A percentile compares a stretch with the other conserved stretches of the same genome.
Conservation (phyloP, 2,113 vertebrate species). For the Gila orcuttii region DNA sequence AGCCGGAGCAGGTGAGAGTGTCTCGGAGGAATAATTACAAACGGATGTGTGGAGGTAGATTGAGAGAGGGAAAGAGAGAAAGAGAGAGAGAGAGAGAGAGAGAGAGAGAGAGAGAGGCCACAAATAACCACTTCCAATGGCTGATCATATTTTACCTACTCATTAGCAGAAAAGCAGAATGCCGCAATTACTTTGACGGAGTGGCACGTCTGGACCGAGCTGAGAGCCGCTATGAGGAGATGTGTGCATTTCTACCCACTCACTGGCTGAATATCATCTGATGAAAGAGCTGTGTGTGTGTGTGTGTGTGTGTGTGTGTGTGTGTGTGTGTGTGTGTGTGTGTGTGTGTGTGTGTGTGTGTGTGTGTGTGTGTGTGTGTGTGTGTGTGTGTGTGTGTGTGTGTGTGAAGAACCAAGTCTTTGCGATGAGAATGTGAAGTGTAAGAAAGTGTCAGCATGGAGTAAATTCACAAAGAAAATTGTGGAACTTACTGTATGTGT, state of each 20-base stretch:
- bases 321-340: conserved; percentile 19
- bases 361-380: conserved; percentile 18
- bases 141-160: conserved; percentile 73
- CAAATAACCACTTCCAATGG: conserved; percentile 70
- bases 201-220: conserved; percentile 65
- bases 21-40: conserved; percentile 57
- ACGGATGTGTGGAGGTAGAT: conserved; percentile 60
- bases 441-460: background rate
- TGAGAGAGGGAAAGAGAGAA: conserved; percentile 34
- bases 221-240: conserved; percentile 54
- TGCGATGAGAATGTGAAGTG: background rate
- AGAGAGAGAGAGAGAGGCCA: conserved; percentile 55
- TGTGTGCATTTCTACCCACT: conserved; percentile 47
- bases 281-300: conserved; percentile 17
- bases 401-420: background rate
- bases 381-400: conserved; percentile 3
- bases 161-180: conserved; percentile 75
- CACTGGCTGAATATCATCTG: conserved; percentile 61
- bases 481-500: background rate
- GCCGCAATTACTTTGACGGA: conserved; percentile 72
- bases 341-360: background rate
- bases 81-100: conserved; percentile 52
- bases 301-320: background rate
- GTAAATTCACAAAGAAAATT: background rate
- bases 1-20: conserved; percentile 52